These are phyloP conservation scores for Centroberyx gerrardi DNA, from an alignment of 2,797 vertebrate species.

Conservation along the genomic window DNA sequence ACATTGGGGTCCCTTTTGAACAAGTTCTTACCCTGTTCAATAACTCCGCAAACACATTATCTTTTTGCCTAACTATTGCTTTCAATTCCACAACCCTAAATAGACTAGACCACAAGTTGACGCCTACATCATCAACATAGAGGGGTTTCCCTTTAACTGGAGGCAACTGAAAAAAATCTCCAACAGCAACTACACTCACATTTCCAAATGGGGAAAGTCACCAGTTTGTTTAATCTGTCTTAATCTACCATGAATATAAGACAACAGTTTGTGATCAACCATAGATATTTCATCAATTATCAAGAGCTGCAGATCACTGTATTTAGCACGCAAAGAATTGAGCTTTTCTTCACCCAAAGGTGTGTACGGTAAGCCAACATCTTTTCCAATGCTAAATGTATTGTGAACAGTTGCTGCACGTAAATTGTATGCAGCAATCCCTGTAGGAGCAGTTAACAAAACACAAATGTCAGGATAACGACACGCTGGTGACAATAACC, in stretches of 20 bases:
- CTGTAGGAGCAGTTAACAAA: no score
- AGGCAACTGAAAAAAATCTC: constrained; percentile 4
- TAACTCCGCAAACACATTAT: not conserved
- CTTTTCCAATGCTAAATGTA: no score
- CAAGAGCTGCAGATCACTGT: no score
- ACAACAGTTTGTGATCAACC: not conserved
- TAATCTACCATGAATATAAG: constrained; percentile 4
- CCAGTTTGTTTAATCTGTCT: no score
- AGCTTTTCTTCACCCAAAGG: no score
- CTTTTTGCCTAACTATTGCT: not conserved
- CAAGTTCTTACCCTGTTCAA: not conserved
- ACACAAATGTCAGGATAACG: not conserved
- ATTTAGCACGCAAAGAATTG: no score
- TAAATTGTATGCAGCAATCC: no score
- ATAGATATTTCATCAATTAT: no score
- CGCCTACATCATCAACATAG: not conserved
- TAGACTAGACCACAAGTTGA: not conserved
- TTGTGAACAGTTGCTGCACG: no score
- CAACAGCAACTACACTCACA: not conserved
- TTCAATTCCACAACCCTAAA: not conserved
- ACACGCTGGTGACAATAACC: not conserved
- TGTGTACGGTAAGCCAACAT: no score
- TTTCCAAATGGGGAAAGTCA: constrained; percentile 19
- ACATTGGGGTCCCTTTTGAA: not conserved
- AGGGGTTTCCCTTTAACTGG: not conserved